phyloP scores from a whole-genome alignment of 2,888 invertebrate genomes.

The Actias luna region DNA sequence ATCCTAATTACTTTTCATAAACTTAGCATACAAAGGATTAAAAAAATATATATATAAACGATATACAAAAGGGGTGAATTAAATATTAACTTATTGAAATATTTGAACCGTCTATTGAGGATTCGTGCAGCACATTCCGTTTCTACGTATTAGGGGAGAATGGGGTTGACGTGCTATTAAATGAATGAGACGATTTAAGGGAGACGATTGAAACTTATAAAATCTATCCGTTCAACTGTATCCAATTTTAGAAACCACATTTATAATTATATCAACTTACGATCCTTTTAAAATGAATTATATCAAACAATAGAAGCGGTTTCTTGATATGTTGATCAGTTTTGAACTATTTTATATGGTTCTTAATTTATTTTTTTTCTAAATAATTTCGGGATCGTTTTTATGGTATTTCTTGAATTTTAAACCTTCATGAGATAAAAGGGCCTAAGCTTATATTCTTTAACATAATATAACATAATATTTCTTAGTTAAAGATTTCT shows the following conservation, averaged over 20 bases:
- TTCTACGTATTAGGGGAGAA: constrained; percentile 26
- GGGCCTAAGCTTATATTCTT: no score
- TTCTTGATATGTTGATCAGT: background rate
- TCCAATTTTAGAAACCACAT: background rate
- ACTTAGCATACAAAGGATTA: background rate
- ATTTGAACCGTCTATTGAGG: background rate
- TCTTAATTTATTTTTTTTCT: background rate
- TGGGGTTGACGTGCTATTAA: constrained; percentile 28
- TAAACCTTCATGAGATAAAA: no score
- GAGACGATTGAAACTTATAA: constrained; percentile 32
- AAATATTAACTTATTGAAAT: constrained; percentile 3
- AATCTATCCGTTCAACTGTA: constrained; percentile 7
- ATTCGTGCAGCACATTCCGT: constrained; percentile 20
- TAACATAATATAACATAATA: no score
- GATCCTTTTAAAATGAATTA: background rate
- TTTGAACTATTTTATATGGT: background rate
- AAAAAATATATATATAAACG: background rate
- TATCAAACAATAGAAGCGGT: background rate
- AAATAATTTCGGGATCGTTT: no score
- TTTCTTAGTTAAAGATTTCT: no score
- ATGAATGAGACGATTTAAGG: constrained; percentile 29
- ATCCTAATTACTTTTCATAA: background rate
- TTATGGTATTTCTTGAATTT: no score
- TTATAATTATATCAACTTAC: background rate
- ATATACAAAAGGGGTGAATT: background rate